Conservation (phyloP, 2,113 vertebrate genomes). For the Seriola aureovittata region DNA sequence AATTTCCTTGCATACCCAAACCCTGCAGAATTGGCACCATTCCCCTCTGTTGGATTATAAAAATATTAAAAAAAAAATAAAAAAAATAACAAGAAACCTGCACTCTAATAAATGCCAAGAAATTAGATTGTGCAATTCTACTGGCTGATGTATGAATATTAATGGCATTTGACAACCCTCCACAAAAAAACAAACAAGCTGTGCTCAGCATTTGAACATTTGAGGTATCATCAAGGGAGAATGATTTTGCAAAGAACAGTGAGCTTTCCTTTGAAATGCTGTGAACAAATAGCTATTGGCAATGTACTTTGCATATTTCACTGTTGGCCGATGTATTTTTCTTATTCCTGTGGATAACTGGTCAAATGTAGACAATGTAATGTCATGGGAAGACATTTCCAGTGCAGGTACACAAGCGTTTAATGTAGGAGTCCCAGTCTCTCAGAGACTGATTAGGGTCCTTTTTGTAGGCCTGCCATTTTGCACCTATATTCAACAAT, state of each 20-base stretch:
- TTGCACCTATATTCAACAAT: conserved; percentile 23
- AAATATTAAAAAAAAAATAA: background rate
- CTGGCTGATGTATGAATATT: conserved; percentile 63
- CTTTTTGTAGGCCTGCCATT: conserved; percentile 1
- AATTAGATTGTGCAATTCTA: conserved; percentile 57
- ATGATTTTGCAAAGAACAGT: background rate
- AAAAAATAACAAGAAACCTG: conserved; percentile 21
- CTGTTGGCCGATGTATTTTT: background rate
- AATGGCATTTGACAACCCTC: conserved; percentile 27
- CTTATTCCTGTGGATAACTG: background rate
- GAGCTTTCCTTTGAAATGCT: background rate
- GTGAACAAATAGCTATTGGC: conserved; percentile 11
- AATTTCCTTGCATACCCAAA: background rate
- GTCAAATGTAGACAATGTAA: background rate
- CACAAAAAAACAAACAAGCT: conserved; percentile 41
- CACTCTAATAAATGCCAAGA: conserved; percentile 52
- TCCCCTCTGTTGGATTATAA: conserved; percentile 12
- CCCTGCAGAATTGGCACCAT: conserved; percentile 5
- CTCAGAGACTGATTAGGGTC: background rate
- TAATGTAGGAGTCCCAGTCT: background rate
- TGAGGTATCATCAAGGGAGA: conserved; percentile 25
- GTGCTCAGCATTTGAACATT: conserved; percentile 44
- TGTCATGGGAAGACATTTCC: background rate
- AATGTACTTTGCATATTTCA: background rate
- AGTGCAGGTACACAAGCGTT: background rate